Evolutionary conservation across 2,888 invertebrate species (phyloP), one percentile per base, ranked within the genome.

Genomic region (Noctua fimbriata): DNA sequence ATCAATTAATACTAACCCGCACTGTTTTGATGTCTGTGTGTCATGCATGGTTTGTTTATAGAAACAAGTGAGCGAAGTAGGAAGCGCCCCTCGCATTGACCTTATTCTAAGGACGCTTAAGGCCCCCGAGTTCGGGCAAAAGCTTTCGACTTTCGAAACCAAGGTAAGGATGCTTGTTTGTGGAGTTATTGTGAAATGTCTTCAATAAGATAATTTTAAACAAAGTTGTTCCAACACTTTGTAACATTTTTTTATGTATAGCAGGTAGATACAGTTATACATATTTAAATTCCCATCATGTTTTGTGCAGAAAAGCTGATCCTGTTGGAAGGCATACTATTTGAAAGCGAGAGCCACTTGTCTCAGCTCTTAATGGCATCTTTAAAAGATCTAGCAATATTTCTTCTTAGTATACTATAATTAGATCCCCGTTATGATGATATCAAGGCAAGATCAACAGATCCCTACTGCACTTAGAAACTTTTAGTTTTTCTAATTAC

Each of bases 31-130:
- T 88, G 86, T 88, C 75, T 89, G 90, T 91, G 84, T 94, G 93
- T 94, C 90, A 94, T 90, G 96, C 96, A 96, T 96, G 96, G 93
- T 95, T 93, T 95, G 95, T 93, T 89, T 93, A 90, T 96, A 96
- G 96, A 95, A 92, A 92, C 94, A 93, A 91, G 93, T 96, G 91
- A 93, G 92, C 88, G 95, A 95, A 79, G 92, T 95, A 89, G 89
- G 90, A 88, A 91, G 91, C 84, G 89, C 92, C 83, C 93, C 93
- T 72, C 95, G 96, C 75, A 91, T 96, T 89, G 93, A 94, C 81
- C 82, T 92, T 83, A 93, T 96, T 88, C 91, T 96, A 88, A 95
- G 94, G 91, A 94, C 93, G 87, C 90, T 95, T 83, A 95, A 95
- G 90, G 93, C 94, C 83, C 96, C 97, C 83, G 97, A 97, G 91